A percentile compares a stretch with the other conserved stretches of the same genome.
These are phyloP conservation scores for Conistra vaccinii DNA, from an alignment of 2,888 invertebrate genomes.

Conservation along the genomic window DNA sequence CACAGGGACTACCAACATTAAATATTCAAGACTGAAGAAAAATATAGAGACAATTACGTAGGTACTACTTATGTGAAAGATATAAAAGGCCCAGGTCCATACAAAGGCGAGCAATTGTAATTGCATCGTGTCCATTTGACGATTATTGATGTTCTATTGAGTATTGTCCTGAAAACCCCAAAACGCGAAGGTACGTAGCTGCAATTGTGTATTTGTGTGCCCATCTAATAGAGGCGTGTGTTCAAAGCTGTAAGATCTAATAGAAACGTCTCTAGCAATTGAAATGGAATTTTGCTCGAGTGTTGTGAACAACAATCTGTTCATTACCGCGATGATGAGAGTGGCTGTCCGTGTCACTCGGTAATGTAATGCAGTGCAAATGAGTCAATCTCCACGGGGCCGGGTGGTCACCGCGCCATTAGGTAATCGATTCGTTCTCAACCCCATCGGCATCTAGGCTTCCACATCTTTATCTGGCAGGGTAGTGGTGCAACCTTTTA, in stretches of 20 bases:
- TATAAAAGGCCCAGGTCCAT: not conserved
- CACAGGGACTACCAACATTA: not conserved
- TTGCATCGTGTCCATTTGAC: conserved; percentile 34
- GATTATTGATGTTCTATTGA: conserved; percentile 46
- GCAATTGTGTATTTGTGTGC: conserved; percentile 31
- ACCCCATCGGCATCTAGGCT: conserved; percentile 73
- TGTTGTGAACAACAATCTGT: conserved; percentile 80
- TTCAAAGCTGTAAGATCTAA: conserved; percentile 54
- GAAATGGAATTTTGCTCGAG: conserved; percentile 70
- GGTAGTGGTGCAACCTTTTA: conserved; percentile 73
- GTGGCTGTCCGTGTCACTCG: conserved; percentile 88
- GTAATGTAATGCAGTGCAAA: conserved; percentile 91
- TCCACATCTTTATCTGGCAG: conserved; percentile 72
- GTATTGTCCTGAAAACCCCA: conserved; percentile 29
- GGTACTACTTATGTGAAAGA: not conserved
- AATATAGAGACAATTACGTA: not conserved
- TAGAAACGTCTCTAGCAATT: conserved; percentile 65
- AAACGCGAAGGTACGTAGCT: conserved; percentile 20
- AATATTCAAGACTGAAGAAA: not conserved
- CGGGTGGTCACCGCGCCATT: conserved; percentile 85
- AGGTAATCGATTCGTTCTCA: conserved; percentile 88
- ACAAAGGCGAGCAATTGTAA: conserved; percentile 16
- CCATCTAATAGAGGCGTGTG: conserved; percentile 35
- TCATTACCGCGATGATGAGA: conserved; percentile 88
- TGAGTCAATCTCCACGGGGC: conserved; percentile 89